Conservation (phyloP, 2,888 invertebrate species). For the Miltochrista miniata region DNA sequence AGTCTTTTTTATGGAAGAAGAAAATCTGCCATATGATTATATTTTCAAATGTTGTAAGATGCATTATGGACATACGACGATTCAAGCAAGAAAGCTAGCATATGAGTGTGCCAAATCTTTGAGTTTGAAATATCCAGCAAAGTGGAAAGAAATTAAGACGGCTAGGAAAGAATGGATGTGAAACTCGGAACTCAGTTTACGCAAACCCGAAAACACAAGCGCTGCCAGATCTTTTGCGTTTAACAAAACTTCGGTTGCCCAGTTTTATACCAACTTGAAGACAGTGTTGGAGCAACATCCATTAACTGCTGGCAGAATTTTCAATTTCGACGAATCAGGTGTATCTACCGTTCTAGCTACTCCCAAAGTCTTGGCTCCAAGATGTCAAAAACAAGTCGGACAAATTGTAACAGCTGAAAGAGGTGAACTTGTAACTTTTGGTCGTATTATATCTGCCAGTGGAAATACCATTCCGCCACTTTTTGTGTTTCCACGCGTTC, state of each 20-base stretch:
- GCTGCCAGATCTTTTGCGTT: conserved; percentile 39
- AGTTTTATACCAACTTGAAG: conserved; percentile 16
- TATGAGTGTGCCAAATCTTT: conserved; percentile 6
- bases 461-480: conserved; percentile 34
- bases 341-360: background rate
- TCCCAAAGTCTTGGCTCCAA: background rate
- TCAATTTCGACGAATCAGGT: background rate
- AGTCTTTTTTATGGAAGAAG: conserved; percentile 13
- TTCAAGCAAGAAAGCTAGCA: background rate
- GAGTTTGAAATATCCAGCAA: conserved; percentile 8
- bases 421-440: conserved; percentile 52
- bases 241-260: conserved; percentile 27
- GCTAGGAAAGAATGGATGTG: conserved; percentile 11
- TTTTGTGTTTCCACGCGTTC: conserved; percentile 4
- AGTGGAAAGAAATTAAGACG: conserved; percentile 2
- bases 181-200: conserved; percentile 22
- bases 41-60: conserved; percentile 12
- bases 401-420: conserved; percentile 50
- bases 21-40: conserved; percentile 10
- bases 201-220: conserved; percentile 42
- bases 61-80: conserved; percentile 14
- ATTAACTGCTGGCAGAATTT: background rate
- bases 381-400: conserved; percentile 32
- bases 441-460: conserved; percentile 43
- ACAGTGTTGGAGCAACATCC: background rate